These are phyloP conservation scores for Ursus arctos DNA, from an alignment of 2,113 vertebrate species.

Conservation along the genomic window DNA sequence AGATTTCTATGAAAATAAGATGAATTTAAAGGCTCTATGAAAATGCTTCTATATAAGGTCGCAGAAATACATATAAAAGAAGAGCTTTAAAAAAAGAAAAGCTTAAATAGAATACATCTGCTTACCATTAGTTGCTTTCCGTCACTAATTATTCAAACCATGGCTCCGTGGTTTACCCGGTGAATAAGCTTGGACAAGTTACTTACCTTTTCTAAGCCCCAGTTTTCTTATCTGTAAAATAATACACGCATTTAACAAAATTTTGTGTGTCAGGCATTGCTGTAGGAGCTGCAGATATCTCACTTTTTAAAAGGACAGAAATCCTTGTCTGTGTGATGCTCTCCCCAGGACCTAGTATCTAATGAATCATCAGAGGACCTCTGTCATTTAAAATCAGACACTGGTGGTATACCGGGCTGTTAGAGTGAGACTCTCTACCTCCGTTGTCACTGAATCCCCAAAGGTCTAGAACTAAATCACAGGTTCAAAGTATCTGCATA, in stretches of 20 bases:
- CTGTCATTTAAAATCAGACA: neutral
- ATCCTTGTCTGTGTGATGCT: neutral
- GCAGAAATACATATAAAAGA: neutral
- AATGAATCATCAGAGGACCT: neutral
- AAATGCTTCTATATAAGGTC: neutral
- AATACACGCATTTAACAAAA: neutral
- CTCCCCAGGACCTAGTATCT: neutral
- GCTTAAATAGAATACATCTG: neutral
- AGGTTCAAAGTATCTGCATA: neutral
- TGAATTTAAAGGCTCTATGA: neutral
- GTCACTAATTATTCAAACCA: neutral
- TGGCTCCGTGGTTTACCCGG: neutral
- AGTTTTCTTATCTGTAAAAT: constrained; percentile 43
- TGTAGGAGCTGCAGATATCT: neutral
- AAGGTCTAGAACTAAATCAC: neutral
- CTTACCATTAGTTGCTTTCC: neutral
- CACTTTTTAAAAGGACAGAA: neutral
- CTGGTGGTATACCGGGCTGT: neutral
- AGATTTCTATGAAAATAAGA: constrained; percentile 24
- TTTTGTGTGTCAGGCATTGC: neutral
- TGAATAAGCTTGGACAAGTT: neutral
- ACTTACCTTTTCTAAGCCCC: neutral
- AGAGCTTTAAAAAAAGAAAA: neutral
- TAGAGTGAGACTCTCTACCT: neutral
- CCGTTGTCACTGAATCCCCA: neutral